Base-by-base conservation (phyloP, 2,113 vertebrate genomes). In the Noctilio leporinus region DNA sequence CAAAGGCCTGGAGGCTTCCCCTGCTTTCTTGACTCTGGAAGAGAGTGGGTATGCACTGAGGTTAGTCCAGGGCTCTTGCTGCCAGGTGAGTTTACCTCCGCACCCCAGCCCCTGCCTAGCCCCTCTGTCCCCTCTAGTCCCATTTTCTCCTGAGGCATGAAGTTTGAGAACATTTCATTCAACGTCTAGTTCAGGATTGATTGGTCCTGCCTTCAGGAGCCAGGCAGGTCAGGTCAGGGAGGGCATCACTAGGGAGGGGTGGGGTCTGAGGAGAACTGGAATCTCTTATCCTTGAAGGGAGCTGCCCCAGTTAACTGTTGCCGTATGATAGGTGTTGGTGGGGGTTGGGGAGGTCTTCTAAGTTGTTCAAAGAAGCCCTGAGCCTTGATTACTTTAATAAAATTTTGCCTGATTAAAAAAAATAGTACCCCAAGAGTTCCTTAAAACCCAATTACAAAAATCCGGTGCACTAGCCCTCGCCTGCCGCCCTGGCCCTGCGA, bases 141-240 rank as follows among this genome's bases (percentile, higher is more conserved):
- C 24, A 28, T 35, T 49, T 77, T 83, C 16, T 94, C 65, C 81
- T 1, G 28, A 94, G 59, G n/a, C 28, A 28, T 40, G n/a, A 85
- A 35, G 16, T 59, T 81, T 14, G 53, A 91, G 80, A 72, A 59
- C 91, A 43, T 84, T 95, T 65, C 22, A 51, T 84, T 93, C 28
- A 89, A 30, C 17, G 19, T 72, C 45, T 45, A 53, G 57, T 90
- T 91, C 53, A 40, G 43, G 55, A 12, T 2, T 53, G 55, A 12
- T 2, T 53, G 73, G 16, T 62, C 38, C 51, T 84, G 78, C 55
- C 57, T 69, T 86, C 40, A 49, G 87, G 49, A 90, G 75, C 64
- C 53, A 26, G 78, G 49, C 19, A 26, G 86, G 49, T 65, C 7
- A n/a, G 47, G 67, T 65, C 7, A 0, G 28, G 17, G 40, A 91